A percentile compares a stretch with the other conserved stretches of the same genome.
Evolutionary conservation across 2,797 vertebrate genomes (phyloP).

Genomic region (Eleutherodactylus coqui): DNA sequence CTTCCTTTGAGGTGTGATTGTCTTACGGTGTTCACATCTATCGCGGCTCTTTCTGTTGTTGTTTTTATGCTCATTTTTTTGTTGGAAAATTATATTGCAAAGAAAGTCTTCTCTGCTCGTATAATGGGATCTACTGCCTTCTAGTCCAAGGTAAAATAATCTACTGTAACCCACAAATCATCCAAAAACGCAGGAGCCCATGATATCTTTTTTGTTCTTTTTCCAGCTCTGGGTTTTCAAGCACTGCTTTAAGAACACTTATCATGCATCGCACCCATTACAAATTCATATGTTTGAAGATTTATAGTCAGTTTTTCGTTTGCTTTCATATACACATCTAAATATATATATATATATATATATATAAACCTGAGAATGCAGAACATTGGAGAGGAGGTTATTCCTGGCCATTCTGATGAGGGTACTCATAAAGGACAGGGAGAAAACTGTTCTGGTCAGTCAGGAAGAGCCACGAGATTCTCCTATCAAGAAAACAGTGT

Average conservation of each 20-base stretch:
- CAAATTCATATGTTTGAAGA: neutral
- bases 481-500: conserved; percentile 21
- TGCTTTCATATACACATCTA: neutral
- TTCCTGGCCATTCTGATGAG: conserved; percentile 14
- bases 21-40: no score
- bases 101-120: neutral
- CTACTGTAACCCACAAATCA: neutral
- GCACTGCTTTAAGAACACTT: conserved; percentile 6
- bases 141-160: neutral
- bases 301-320: neutral
- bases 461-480: conserved; percentile 26
- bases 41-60: neutral
- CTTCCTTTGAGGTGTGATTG: no score
- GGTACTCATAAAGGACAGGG: conserved; percentile 1
- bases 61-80: neutral
- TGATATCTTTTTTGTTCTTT: conserved; percentile 2
- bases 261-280: conserved; percentile 18
- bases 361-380: neutral
- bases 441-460: conserved; percentile 3
- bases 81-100: neutral
- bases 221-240: conserved; percentile 6
- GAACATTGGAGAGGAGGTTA: neutral
- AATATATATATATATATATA: neutral
- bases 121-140: neutral
- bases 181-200: neutral